phyloP scores from a whole-genome alignment of 2,113 vertebrate genomes.

The Bungarus multicinctus region DNA sequence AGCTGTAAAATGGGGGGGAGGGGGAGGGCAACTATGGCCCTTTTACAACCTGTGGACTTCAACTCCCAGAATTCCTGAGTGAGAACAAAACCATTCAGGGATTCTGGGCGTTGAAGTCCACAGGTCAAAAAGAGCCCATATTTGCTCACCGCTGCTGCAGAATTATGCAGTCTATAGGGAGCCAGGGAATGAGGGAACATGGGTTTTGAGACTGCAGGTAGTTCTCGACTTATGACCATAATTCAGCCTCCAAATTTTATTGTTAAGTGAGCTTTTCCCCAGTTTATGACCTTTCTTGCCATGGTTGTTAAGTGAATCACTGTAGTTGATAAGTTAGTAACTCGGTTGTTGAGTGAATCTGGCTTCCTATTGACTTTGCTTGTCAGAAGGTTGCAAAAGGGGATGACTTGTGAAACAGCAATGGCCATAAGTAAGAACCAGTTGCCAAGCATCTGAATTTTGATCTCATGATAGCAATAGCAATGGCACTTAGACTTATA shows the following conservation, averaged over 20 bases:
- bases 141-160: not conserved
- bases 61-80: not conserved
- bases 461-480: not conserved
- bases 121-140: not conserved
- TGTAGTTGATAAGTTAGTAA: not conserved
- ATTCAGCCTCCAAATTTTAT: not conserved
- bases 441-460: not conserved
- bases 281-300: not conserved
- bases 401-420: not conserved
- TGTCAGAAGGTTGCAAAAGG: not conserved
- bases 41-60: not conserved
- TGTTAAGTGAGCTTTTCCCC: not conserved
- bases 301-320: not conserved
- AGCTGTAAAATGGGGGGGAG: not conserved
- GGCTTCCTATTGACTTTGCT: not conserved
- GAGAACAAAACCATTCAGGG: not conserved
- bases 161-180: not conserved
- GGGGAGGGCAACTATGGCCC: not conserved
- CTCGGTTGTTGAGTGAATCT: not conserved
- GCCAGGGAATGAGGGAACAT: not conserved
- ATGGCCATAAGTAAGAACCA: not conserved
- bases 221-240: not conserved
- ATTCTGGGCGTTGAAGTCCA: not conserved
- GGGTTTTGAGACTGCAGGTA: not conserved
- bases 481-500: too few relatives aligned